These are phyloP conservation scores for Myathropa florea DNA, from an alignment of 2,888 invertebrate species.

Conservation along the genomic window DNA sequence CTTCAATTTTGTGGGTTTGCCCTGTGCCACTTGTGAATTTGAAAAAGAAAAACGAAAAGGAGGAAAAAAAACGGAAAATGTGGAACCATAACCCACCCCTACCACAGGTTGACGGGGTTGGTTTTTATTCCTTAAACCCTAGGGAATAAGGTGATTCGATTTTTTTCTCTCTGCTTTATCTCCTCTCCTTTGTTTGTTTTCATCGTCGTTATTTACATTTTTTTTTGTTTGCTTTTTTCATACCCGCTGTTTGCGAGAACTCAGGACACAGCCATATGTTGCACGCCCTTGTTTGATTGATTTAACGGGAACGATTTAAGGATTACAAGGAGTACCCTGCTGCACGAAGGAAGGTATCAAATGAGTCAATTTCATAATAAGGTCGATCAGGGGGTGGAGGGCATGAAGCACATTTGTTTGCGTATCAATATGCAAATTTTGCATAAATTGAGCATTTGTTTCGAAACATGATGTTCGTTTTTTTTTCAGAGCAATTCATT, in stretches of 20 bases:
- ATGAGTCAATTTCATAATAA: slow-evolving; percentile 65
- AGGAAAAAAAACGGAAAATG: neutral
- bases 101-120: slow-evolving; percentile 50
- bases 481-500: neutral
- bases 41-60: slow-evolving; percentile 55
- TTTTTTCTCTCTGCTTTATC: slow-evolving; percentile 21
- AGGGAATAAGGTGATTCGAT: slow-evolving; percentile 58
- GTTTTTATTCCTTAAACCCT: slow-evolving; percentile 30
- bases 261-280: slow-evolving; percentile 64
- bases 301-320: slow-evolving; percentile 69
- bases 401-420: slow-evolving; percentile 40
- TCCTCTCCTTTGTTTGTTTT: slow-evolving; percentile 13
- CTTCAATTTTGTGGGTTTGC: slow-evolving; percentile 70
- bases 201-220: slow-evolving; percentile 58
- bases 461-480: slow-evolving; percentile 10
- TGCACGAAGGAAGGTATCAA: slow-evolving; percentile 40
- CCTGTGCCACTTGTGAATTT: slow-evolving; percentile 70
- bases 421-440: slow-evolving; percentile 62
- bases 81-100: slow-evolving; percentile 41
- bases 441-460: slow-evolving; percentile 61
- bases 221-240: neutral
- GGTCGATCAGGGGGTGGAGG: slow-evolving; percentile 18
- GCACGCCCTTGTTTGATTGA: slow-evolving; percentile 71
- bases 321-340: slow-evolving; percentile 51
- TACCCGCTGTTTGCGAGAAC: neutral